Evolutionary conservation across 2,888 invertebrate genomes (phyloP), one percentile per base, ranked within the genome.

Genomic region (Aphodius sticticus): DNA sequence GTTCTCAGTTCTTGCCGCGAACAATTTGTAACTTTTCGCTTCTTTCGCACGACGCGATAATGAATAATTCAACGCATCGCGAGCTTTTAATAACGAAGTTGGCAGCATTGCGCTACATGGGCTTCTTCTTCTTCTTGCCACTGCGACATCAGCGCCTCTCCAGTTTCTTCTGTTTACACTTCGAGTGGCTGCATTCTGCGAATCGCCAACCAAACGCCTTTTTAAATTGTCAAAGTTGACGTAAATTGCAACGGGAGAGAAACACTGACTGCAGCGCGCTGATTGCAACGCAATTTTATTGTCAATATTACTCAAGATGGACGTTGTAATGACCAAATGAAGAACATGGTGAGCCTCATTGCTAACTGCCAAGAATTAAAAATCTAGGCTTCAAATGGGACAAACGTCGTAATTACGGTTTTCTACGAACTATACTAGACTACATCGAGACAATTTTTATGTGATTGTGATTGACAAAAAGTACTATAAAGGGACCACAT

Each of bases 11-110:
- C 53, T 53, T 53, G 12, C 53, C 53, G 53, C 53, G 53, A 53
- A 53, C 53, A 53, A 53, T 53, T 53, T 53, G 53, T 53, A 53
- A 53, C 53, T 53, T 53, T 53, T 53, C 53, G 53, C 53, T 53
- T 53, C 53, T 53, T 53, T 53, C 53, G 53, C 53, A 53, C 53
- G 53, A 53, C 53, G 53, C 53, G 7, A 53, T 53, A 53, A 53
- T 53, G 53, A 53, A 53, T 53, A 9, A 53, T 53, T 53, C 53
- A 53, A 9, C 53, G 53, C 7, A 53, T 53, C 7, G 9, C 53
- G 12, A 53, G 53, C 53, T 53, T 53, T 53, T 53, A 53, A 53
- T 53, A 53, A 53, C 53, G 12, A 53, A 53, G 9, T 53, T 53
- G 26, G 26, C 26, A 26, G 26, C 26, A 26, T 26, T 26, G 26